Base-by-base conservation (phyloP, 2,797 vertebrate genomes). In the Carcharodon carcharias region DNA sequence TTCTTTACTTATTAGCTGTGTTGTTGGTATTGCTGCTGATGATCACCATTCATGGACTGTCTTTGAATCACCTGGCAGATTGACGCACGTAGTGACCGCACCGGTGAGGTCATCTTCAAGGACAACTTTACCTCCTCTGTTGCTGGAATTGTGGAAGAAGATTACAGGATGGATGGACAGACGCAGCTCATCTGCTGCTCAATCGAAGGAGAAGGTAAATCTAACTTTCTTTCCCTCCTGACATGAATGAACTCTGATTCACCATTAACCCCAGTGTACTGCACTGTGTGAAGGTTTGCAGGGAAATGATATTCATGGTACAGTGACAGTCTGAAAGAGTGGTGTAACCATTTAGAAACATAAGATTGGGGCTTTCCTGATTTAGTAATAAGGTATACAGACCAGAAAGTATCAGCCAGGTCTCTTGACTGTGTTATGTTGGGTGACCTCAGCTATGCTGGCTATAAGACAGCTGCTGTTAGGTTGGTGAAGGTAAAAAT, bases 71-170 rank as follows among this genome's bases (percentile, higher is more conserved):
- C 96, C 96, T 89, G 88, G 96, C 97, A 99, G 99, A 98, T 99
- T 35, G 99, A 99, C 73, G 99, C 99, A 1, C 99, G 99, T 56
- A 99, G 98, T 96, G 99, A 99, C 97, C 98, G 99, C 67, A 99
- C 99, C 0, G 99, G 99, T 0, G 99, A 99, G 96, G 99, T 99
- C 94, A 99, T 99, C 97, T 99, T 99, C 97, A 99, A 99, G 97
- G 99, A 99, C 97, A 99, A 99, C 97, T 99, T 99, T 97, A 98
- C 98, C 71, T 98, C 99, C 4, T 99, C 99, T 0, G 97, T 99
- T 96, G 99, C 99, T 21, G 99, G 98, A 65, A 97, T 99, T 96
- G 98, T 99, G 89, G 98, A 99, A 96, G 99, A 99, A 73, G 99
- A 99, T 97, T 99, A 99, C 97, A 98, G 99, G 96, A 98, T 99